phyloP scores from a whole-genome alignment of 2,888 invertebrate species.

The Sarcophaga variegata region DNA sequence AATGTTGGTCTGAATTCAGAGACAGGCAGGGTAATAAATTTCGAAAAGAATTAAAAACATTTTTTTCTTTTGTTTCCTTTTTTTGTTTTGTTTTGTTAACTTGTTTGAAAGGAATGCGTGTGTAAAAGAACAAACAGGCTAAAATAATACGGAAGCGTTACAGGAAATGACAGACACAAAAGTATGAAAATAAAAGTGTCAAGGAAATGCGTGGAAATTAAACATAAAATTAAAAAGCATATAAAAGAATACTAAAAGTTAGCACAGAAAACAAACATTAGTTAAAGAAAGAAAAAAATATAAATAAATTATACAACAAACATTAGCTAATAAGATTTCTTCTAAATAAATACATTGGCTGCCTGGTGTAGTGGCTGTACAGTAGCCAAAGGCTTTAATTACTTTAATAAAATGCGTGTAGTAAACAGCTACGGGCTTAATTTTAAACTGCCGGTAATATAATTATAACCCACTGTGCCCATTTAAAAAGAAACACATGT shows the following conservation, averaged over 20 bases:
- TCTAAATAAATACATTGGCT: too few species aligned
- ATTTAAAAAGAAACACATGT: constrained; percentile 46
- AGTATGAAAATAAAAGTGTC: constrained; percentile 34
- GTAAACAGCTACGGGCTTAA: too few species aligned
- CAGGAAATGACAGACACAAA: constrained; percentile 34
- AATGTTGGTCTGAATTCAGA: neutral
- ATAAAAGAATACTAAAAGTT: neutral
- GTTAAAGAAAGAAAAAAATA: neutral
- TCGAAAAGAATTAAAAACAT: neutral
- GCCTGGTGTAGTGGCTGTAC: neutral
- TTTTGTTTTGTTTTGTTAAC: too few species aligned
- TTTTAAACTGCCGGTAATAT: neutral
- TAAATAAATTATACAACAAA: neutral
- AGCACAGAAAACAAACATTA: neutral
- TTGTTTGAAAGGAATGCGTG: too few species aligned
- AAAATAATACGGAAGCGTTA: constrained; percentile 28
- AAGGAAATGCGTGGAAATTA: constrained; percentile 61
- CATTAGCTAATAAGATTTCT: neutral
- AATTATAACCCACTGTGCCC: constrained; percentile 9
- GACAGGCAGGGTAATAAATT: neutral
- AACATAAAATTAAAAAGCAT: constrained; percentile 36
- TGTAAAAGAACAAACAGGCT: neutral
- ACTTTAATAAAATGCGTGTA: too few species aligned
- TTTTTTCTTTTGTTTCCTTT: too few species aligned
- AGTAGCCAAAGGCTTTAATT: neutral